Conservation (phyloP, 2,888 invertebrate genomes). For the Scaeva pyrastri region DNA sequence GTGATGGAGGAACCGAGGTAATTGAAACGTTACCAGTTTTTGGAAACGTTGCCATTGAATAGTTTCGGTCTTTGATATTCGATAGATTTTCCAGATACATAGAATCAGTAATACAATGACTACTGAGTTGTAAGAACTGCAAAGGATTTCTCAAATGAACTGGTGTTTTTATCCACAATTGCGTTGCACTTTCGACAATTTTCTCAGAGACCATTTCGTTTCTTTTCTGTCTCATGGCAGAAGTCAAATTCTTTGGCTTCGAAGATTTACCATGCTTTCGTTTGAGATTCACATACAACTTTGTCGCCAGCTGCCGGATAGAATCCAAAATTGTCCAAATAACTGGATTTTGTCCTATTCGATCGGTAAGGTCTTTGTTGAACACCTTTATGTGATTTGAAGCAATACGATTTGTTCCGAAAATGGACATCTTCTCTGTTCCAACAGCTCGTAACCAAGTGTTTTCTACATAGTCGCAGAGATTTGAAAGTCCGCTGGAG, state of each 20-base stretch:
- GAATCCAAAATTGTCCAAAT: conserved; percentile 78
- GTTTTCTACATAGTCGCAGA: conserved; percentile 78
- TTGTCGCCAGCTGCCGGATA: conserved; percentile 77
- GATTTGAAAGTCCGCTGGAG: conserved; percentile 60
- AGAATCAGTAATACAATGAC: conserved; percentile 78
- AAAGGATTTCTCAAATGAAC: conserved; percentile 78
- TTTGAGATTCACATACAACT: conserved; percentile 75
- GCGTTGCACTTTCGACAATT: conserved; percentile 78
- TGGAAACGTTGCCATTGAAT: conserved; percentile 62
- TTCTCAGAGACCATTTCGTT: conserved; percentile 77
- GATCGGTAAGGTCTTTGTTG: conserved; percentile 77
- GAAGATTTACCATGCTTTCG: conserved; percentile 55
- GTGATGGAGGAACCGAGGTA: conserved; percentile 12
- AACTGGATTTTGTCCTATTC: conserved; percentile 75
- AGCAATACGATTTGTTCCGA: conserved; percentile 77
- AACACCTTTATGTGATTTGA: conserved; percentile 78
- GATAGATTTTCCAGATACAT: conserved; percentile 75
- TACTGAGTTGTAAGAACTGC: conserved; percentile 78
- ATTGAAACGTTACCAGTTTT: conserved; percentile 30
- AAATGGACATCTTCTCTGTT: conserved; percentile 79
- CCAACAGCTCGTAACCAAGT: conserved; percentile 77
- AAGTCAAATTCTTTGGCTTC: conserved; percentile 59
- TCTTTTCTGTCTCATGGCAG: conserved; percentile 60
- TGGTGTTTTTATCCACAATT: conserved; percentile 78
- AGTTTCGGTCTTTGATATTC: conserved; percentile 70